Percentiles rank a stretch among this genome's conserved stretches.
Conservation (phyloP, 2,888 invertebrate species). For the Margaritifera margaritifera region DNA sequence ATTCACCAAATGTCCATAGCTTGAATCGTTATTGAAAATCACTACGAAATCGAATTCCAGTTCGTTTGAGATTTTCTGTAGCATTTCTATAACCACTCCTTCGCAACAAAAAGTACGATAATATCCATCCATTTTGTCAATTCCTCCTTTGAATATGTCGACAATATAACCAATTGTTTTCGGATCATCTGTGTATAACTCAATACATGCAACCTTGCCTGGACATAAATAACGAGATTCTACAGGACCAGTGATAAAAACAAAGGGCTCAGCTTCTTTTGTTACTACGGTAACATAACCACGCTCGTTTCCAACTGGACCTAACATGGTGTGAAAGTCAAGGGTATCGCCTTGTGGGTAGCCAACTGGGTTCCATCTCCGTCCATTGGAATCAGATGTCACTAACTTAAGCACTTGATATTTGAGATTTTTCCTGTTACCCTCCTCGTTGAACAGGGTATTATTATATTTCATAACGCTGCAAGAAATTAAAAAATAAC, state of each 20-base stretch:
- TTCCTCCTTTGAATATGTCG: slow-evolving; percentile 35
- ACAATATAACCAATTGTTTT: slow-evolving; percentile 27
- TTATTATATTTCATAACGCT: slow-evolving; percentile 16
- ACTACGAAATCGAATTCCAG: slow-evolving; percentile 90
- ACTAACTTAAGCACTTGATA: slow-evolving; percentile 51
- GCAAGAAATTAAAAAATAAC: slow-evolving; percentile 1
- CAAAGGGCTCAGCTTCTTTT: slow-evolving; percentile 91
- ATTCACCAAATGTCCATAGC: slow-evolving; percentile 62
- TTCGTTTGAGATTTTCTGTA: slow-evolving; percentile 87
- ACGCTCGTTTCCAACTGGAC: slow-evolving; percentile 78
- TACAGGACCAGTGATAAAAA: slow-evolving; percentile 86
- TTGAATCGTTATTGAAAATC: slow-evolving; percentile 77
- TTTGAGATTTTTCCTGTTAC: slow-evolving; percentile 23
- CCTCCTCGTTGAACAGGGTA: slow-evolving; percentile 22
- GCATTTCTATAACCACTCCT: slow-evolving; percentile 88
- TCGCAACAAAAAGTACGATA: slow-evolving; percentile 80
- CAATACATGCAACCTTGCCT: slow-evolving; percentile 72
- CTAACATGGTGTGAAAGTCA: slow-evolving; percentile 82
- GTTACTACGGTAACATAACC: slow-evolving; percentile 86
- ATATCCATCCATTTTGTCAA: slow-evolving; percentile 54
- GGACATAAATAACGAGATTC: slow-evolving; percentile 59
- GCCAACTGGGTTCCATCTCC: slow-evolving; percentile 57
- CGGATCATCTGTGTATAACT: slow-evolving; percentile 74
- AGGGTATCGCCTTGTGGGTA: slow-evolving; percentile 43
- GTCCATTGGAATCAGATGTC: neutral